Conservation (phyloP, 2,113 vertebrate species). For the Lepisosteus oculatus region DNA sequence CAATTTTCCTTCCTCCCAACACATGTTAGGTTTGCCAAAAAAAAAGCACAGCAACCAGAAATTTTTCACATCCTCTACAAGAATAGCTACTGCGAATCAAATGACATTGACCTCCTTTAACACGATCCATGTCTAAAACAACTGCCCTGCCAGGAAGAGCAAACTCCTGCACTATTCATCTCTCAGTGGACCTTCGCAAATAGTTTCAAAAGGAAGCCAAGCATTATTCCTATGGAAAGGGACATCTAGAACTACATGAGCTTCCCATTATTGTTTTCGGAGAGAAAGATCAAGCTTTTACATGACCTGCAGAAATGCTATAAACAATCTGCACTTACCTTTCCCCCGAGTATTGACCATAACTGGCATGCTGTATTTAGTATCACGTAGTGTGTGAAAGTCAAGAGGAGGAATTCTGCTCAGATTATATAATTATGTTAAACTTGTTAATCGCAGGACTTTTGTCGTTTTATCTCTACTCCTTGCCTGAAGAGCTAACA, state of each 20-base stretch:
- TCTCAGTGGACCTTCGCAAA: slow-evolving; percentile 19
- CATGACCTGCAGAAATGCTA: not conserved
- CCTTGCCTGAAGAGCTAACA: not conserved
- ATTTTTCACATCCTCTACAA: not conserved
- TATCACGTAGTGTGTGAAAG: too few species aligned
- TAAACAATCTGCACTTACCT: not conserved
- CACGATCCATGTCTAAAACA: not conserved
- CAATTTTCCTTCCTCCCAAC: too few species aligned
- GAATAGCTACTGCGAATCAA: not conserved
- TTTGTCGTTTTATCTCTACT: slow-evolving; percentile 1
- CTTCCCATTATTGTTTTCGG: slow-evolving; percentile 45
- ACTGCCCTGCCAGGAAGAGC: slow-evolving; percentile 23
- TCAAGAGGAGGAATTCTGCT: too few species aligned
- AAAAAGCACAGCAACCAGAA: too few species aligned
- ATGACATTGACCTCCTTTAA: not conserved
- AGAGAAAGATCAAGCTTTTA: slow-evolving; percentile 8
- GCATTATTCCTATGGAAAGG: not conserved
- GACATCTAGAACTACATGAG: slow-evolving; percentile 11
- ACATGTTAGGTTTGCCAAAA: too few species aligned
- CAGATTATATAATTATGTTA: too few species aligned
- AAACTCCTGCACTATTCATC: slow-evolving; percentile 22
- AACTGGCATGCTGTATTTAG: slow-evolving; percentile 4
- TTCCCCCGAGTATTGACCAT: slow-evolving; percentile 13
- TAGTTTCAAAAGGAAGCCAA: slow-evolving; percentile 9
- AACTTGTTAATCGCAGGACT: too few species aligned